Percentiles rank a stretch among this genome's conserved stretches.
phyloP scores from a whole-genome alignment of 2,113 vertebrate genomes.

The Bagarius yarrelli region DNA sequence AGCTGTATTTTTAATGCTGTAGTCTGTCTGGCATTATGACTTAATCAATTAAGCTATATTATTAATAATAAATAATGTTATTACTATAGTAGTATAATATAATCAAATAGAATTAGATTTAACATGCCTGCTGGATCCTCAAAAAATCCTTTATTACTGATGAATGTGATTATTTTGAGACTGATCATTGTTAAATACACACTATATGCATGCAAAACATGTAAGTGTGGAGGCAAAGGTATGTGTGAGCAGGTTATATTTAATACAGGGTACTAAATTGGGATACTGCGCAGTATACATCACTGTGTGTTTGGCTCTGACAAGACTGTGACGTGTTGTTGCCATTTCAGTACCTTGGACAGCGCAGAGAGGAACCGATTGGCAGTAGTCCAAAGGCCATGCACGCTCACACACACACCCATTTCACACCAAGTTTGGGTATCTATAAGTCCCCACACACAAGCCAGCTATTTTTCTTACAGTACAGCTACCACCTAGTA shows the following conservation, averaged over 20 bases:
- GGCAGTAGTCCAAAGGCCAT: not conserved
- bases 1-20: not conserved
- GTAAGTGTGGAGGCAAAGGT: not conserved
- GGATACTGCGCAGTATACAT: not conserved
- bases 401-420: not conserved
- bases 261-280: not conserved
- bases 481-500: not conserved
- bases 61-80: not conserved
- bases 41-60: not conserved
- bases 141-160: not conserved
- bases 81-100: not conserved
- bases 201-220: constrained; percentile 1
- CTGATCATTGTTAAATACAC: not conserved
- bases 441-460: not conserved
- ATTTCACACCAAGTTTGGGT: not conserved
- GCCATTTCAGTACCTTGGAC: constrained; percentile 36
- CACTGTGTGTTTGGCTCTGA: not conserved
- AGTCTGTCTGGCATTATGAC: not conserved
- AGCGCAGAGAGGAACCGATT: not conserved
- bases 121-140: not conserved
- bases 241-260: constrained; percentile 4
- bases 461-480: not conserved
- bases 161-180: not conserved
- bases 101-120: not conserved
- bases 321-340: not conserved